Evolutionary conservation across 2,888 invertebrate genomes (phyloP), one percentile per base, ranked within the genome.

Genomic region (Steromphala cineraria): DNA sequence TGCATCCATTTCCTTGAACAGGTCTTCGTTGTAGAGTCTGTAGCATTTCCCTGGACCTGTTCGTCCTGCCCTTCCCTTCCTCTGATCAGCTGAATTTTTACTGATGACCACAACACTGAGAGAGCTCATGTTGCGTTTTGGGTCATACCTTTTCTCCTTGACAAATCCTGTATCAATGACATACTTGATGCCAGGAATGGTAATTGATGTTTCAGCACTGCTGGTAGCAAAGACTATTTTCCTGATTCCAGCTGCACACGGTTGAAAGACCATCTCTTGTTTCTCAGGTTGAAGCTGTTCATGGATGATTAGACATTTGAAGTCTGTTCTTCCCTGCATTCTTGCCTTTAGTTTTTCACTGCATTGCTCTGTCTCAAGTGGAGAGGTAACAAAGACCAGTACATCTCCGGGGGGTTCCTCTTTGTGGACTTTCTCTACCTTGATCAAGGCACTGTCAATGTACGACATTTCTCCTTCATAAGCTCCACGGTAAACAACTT

Each of bases 141-240:
- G 84, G 82, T 94, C 92, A 86, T 88, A 94, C 8, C 85, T 83
- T 82, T 89, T 91, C 84, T 93, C 92, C 80, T 93, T 94, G 4
- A 88, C 91, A 40, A 92, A 80, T 0, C 94, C 94, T 31, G 92
- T 90, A 83, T 94, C 94, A 15, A 94, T 85, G 3, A 94, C 94
- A 86, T 91, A 93, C 74, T 88, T 90, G 17, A 94, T 90, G 7
- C 93, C 93, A 52, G 92, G 92, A 67, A 94, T 93, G 5, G 94
- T 93, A 3, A 94, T 85, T 5, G 93, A 93, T 2, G 94, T 94
- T 83, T 94, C 94, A 4, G 94, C 94, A 84, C 91, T 90, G 87
- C 94, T 93, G 24, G 94, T 94, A 2, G 93, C 91, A 89, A 93
- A 93, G 3, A 94, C 91, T 15, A 94, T 85, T 85, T 94, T 94